Percentiles rank a stretch among this genome's conserved stretches.
phyloP scores from a whole-genome alignment of 2,797 vertebrate genomes.

The Rhabdomys pumilio region DNA sequence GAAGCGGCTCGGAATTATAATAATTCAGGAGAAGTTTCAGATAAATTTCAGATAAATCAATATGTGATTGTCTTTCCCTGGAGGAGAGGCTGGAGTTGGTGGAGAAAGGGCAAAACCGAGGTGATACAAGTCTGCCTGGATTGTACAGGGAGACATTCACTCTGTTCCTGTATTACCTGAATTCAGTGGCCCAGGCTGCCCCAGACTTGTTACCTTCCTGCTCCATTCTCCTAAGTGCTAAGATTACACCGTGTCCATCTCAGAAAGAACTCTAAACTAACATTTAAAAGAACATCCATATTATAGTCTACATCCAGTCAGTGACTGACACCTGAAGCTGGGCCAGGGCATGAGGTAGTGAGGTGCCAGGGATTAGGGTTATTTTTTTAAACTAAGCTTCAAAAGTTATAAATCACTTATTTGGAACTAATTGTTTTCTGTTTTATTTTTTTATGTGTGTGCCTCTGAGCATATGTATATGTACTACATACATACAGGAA shows the following conservation, averaged over 20 bases:
- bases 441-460: not conserved
- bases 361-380: not conserved
- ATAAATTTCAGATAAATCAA: conserved; percentile 8
- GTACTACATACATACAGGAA: not conserved
- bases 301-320: not conserved
- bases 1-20: not conserved
- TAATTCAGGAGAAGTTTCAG: conserved; percentile 19
- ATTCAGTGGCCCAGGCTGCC: not conserved
- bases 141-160: not conserved
- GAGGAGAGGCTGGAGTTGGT: too few species aligned
- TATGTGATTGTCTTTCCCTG: not conserved
- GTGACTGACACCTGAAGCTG: conserved; percentile 31
- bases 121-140: not conserved
- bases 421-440: conserved; percentile 3
- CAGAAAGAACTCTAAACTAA: not conserved
- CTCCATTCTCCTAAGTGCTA: not conserved
- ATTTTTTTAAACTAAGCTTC: conserved; percentile 45
- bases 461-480: not conserved
- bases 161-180: not conserved
- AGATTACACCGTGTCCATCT: not conserved
- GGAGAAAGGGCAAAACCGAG: not conserved
- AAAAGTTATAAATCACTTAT: conserved; percentile 39
- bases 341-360: not conserved
- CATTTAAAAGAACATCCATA: not conserved
- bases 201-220: not conserved